Conservation (phyloP, 2,888 invertebrate genomes). For the Dasysyrphus albostriatus region DNA sequence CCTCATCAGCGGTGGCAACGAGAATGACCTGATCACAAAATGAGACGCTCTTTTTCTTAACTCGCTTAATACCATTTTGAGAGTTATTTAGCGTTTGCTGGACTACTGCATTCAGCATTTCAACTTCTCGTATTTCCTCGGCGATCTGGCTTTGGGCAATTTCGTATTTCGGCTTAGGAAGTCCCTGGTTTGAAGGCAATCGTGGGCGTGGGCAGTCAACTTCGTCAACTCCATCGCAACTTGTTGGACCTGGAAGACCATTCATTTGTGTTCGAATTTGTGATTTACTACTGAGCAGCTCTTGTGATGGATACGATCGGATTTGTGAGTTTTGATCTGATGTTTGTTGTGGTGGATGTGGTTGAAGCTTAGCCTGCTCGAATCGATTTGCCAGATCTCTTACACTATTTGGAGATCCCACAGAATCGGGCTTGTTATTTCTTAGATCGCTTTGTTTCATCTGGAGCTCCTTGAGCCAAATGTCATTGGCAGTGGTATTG, state of each 20-base stretch:
- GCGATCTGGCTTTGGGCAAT: conserved; percentile 85
- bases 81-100: conserved; percentile 85
- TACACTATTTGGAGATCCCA: conserved; percentile 83
- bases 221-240: conserved; percentile 79
- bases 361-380: conserved; percentile 84
- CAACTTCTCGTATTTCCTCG: conserved; percentile 86
- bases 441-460: conserved; percentile 89
- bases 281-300: conserved; percentile 79
- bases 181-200: conserved; percentile 78
- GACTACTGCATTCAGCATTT: conserved; percentile 85
- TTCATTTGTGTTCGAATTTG: conserved; percentile 85
- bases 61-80: conserved; percentile 85
- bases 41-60: conserved; percentile 96
- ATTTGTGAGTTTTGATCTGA: conserved; percentile 74
- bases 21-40: conserved; percentile 97
- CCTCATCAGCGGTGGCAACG: conserved; percentile 96
- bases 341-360: conserved; percentile 41
- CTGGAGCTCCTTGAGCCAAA: conserved; percentile 91
- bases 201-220: conserved; percentile 80
- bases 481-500: conserved; percentile 78
- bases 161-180: conserved; percentile 82
- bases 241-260: conserved; percentile 80
- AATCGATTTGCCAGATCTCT: conserved; percentile 93
- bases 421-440: conserved; percentile 81
- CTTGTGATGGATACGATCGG: conserved; percentile 82